Evolutionary conservation across 2,113 vertebrate species (phyloP).

Genomic region (Eulemur rufifrons): DNA sequence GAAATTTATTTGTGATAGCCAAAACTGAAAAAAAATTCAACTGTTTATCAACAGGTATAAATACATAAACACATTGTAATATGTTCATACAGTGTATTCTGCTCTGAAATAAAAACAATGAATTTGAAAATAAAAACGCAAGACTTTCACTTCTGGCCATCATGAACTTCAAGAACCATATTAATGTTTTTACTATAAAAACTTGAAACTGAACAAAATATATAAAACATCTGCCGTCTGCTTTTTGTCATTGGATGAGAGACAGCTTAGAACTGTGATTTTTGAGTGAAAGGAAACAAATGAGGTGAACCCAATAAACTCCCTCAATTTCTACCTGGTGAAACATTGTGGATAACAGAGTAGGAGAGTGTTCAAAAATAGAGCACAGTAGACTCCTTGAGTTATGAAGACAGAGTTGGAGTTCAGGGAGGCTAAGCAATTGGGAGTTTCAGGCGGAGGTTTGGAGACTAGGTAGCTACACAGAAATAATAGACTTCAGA

Average conservation of each 20-base stretch:
- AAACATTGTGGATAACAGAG: background rate
- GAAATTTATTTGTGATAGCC: background rate
- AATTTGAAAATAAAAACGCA: background rate
- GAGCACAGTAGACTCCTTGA: background rate
- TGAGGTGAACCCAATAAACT: background rate
- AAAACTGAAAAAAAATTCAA: background rate
- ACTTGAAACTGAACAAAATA: background rate
- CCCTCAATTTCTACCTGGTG: background rate
- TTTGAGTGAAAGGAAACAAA: background rate
- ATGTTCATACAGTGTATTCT: background rate
- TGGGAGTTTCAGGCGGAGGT: background rate
- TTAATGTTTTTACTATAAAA: background rate
- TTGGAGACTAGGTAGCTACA: background rate
- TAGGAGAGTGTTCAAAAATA: background rate
- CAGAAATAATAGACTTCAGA: background rate
- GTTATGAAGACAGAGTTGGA: background rate
- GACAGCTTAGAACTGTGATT: background rate
- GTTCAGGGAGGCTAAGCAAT: background rate
- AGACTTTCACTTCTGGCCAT: background rate
- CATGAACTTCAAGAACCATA: background rate
- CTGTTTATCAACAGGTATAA: background rate
- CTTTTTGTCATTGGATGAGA: background rate
- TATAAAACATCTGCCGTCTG: background rate
- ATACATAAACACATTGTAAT: background rate
- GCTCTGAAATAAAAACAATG: background rate